Base-by-base conservation (phyloP, 2,797 vertebrate species). In the Diplodus sargus region DNA sequence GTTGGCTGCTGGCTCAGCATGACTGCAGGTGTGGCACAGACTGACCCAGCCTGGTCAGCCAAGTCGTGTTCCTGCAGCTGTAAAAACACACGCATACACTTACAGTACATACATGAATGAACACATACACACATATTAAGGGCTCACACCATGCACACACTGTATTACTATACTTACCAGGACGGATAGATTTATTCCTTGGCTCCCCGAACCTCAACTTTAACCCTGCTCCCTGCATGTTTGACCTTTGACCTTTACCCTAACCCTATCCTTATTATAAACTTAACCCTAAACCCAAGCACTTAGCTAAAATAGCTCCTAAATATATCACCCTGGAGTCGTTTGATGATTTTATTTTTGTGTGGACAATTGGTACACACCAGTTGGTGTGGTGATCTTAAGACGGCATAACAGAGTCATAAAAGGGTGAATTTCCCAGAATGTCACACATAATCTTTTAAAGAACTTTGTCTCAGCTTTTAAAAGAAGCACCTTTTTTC, bases 1-100 rank as follows among this genome's bases (percentile, higher is more conserved):
- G 76, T 43, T 12, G 65, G 70, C 73, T 89, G 92, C 93, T 93
- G 85, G 76, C 87, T 95, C 94, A 94, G 95, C 95, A 91, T 13
- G 42, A 83, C 89, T 90, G 87, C 94, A 94, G 95, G 95, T 93
- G 95, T 94, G 93, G 92, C 88, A 85, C 34, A 60, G 80, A 62
- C 85, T 88, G 92, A 86, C 84, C 86, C 79, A 69, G 85, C 70
- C 79, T 62, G 87, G 82, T 81, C 88, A 86, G 82, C 85, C 84
- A 87, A 87, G 84, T 48, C 75, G 75, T 43, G 34, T 82, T 77
- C 52, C 73, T 84, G 65, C 95, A 95, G 95, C 95, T 95, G 94
- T 92, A 70, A 77, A 95, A 95, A 95, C 87, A 78, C 80, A 74
- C 63, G 34, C 34, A 60, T 15, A 81, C 67, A 65, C 18, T 18